Evolutionary conservation across 2,113 vertebrate genomes (phyloP), one percentile per base, ranked within the genome.

Genomic region (Rhizomys pruinosus): DNA sequence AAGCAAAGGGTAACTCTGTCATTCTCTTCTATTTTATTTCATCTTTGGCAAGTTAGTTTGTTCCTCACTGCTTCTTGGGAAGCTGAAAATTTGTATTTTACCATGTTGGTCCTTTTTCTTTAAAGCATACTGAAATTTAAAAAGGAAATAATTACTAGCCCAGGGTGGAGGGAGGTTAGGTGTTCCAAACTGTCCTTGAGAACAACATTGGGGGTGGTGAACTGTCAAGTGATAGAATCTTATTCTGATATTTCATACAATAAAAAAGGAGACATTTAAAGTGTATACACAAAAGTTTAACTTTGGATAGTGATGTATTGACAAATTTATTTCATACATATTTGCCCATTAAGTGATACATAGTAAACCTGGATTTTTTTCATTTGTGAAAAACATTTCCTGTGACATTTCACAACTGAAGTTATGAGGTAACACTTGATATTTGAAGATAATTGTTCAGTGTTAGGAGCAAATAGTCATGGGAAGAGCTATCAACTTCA

Each of bases 1-100:
- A 94, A 93, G 77, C 71, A 91, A 9, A 96, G 89, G 74, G 93
- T 11, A 93, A 95, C 42, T 66, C 9, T 55, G 59, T 95, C 44
- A 95, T 90, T 87, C 57, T 57, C 59, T 81, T 79, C 86, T 19
- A 29, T 63, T 92, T 91, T 59, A 52, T 57, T 52, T 34, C 63
- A 55, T 88, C 29, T 87, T 39, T 61, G 76, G 4, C 79, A 76
- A 82, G 69, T 47, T 68, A 63, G 77, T 84, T 52, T 94, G 92
- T 78, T 82, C 44, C 59, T 90, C 37, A 69, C 59, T 37, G 19
- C 32, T 86, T 89, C n/a, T 11, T 44, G 52, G 69, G 79, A 92
- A 82, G 32, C 55, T 77, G 77, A 69, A 94, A 66, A 84, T 73
- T 85, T 87, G 19, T 74, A 85, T 77, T 22, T 82, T 57, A 91